These are phyloP conservation scores for Hyposmocoma kahamanoa DNA, from an alignment of 1,140 invertebrate species.

Conservation along the genomic window DNA sequence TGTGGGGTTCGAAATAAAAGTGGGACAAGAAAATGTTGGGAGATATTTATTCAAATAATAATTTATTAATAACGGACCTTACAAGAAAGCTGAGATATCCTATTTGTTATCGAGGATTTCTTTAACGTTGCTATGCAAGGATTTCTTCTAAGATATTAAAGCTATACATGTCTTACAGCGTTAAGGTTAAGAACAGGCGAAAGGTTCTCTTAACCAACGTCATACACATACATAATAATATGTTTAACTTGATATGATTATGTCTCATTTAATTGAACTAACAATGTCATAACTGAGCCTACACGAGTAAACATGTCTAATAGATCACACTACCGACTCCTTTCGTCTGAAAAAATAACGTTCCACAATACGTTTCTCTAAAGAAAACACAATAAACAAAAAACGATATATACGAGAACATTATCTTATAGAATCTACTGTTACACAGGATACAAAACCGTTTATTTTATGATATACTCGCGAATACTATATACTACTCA, in stretches of 20 bases:
- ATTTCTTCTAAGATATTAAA: conserved; percentile 34
- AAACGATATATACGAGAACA: too few relatives aligned
- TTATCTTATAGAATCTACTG: background rate
- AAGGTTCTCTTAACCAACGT: too few relatives aligned
- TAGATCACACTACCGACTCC: too few relatives aligned
- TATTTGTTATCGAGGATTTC: conserved; percentile 20
- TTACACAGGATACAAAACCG: conserved; percentile 14
- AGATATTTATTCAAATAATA: conserved; percentile 37
- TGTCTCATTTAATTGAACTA: too few relatives aligned
- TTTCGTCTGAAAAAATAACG: too few relatives aligned
- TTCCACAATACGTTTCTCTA: too few relatives aligned
- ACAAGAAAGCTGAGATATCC: conserved; percentile 31
- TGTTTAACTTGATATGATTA: conserved; percentile 37
- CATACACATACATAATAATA: conserved; percentile 5
- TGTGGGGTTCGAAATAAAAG: too few relatives aligned
- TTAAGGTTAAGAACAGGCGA: too few relatives aligned
- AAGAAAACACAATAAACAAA: too few relatives aligned
- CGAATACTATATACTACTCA: conserved; percentile 3
- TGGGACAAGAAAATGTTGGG: too few relatives aligned
- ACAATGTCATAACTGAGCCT: too few relatives aligned
- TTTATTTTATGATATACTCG: background rate
- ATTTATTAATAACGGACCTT: conserved; percentile 29
- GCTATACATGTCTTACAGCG: conserved; percentile 30
- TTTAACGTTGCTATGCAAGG: conserved; percentile 13
- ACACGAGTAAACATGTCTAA: too few relatives aligned